Evolutionary conservation across 2,797 vertebrate species (phyloP), one percentile per base, ranked within the genome.

Genomic region (Myotis planiceps): DNA sequence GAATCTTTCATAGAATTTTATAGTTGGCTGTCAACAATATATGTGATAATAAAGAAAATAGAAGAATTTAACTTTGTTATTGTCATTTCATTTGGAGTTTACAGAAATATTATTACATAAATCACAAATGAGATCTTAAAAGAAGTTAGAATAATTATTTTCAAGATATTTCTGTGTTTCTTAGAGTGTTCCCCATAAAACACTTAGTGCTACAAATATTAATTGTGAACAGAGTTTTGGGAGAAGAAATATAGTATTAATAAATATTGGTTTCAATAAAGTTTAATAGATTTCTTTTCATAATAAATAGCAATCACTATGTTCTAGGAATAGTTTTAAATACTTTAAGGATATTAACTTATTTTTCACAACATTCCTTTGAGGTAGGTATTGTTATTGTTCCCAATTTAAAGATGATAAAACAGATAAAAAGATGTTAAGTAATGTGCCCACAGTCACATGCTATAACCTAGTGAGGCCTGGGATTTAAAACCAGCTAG

Each of bases 31-130:
- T 37, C 8, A 45, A 78, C 9, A 60, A 66, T 37, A 79, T 74
- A 74, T 82, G 29, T 81, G 6, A 55, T 53, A 65, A 25, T 55
- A 74, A 93, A 87, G 34, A 80, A 90, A 86, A 75, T 55, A 95
- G 7, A 81, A 75, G n/a, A 39, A 29, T 19, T 74, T 79, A 29
- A 10, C 32, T 83, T 83, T 83, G 13, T 37, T 81, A 80, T 29
- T 90, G 25, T 83, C 27, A 90, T 85, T 88, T 84, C 45, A 29
- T 89, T 89, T 58, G 53, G 71, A 79, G 25, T 23, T 84, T 66
- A 66, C 4, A 78, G 69, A 45, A 78, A 87, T 66, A 83, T 78
- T 45, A 84, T 58, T 16, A 92, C 16, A 47, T 55, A 71, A 71
- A 84, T 84, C 47, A 34, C 16, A 89, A 78, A 84, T 27, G 10